Conservation (phyloP, 2,888 invertebrate genomes). For the Amiota communis region DNA sequence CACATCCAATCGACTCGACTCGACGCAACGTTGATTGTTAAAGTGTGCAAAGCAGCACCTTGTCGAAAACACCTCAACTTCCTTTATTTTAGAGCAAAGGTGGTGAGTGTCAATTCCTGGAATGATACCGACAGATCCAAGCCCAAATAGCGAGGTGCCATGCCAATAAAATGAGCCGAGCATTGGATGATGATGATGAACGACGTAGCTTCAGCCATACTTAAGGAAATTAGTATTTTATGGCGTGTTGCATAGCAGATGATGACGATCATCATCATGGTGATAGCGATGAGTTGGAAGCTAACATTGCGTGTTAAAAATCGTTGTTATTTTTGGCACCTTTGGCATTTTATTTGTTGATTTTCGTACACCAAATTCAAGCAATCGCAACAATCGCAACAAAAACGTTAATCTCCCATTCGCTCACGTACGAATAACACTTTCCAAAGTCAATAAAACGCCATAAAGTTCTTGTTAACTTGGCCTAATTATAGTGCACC, state of each 20-base stretch:
- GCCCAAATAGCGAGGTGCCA: neutral
- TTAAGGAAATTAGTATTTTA: conserved; percentile 33
- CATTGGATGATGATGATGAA: neutral
- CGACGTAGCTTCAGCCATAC: neutral
- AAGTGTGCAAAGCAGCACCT: conserved; percentile 53
- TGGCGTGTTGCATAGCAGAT: conserved; percentile 8
- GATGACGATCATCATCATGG: neutral
- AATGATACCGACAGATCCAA: conserved; percentile 44
- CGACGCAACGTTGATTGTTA: conserved; percentile 15
- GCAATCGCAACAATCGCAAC: too few relatives aligned
- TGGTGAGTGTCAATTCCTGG: conserved; percentile 58
- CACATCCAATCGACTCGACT: neutral
- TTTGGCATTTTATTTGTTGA: conserved; percentile 29
- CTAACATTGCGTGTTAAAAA: conserved; percentile 15
- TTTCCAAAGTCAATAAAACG: conserved; percentile 1
- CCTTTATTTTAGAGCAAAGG: conserved; percentile 30
- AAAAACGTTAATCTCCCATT: too few relatives aligned
- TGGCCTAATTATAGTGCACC: conserved; percentile 44
- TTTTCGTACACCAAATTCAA: neutral
- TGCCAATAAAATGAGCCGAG: conserved; percentile 34
- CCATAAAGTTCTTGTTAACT: conserved; percentile 58
- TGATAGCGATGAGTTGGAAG: neutral
- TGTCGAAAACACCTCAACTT: conserved; percentile 45
- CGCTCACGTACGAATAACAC: neutral
- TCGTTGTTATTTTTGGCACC: conserved; percentile 35